These are phyloP conservation scores for Stenurella melanura DNA, from an alignment of 2,888 invertebrate genomes.

Conservation along the genomic window DNA sequence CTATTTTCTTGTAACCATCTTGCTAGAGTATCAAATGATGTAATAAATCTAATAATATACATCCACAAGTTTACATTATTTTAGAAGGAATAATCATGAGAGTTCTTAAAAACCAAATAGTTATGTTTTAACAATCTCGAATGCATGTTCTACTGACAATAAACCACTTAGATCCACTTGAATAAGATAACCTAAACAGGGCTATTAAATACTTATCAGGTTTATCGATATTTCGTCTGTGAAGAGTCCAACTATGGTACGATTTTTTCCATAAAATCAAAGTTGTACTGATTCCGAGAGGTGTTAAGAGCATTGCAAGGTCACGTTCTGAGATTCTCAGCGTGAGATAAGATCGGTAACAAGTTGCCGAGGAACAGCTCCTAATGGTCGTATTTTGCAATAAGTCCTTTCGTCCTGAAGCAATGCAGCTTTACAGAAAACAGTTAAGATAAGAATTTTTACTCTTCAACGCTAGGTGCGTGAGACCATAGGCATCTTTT, in stretches of 20 bases:
- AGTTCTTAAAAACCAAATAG: background rate
- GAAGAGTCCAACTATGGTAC: constrained; percentile 44
- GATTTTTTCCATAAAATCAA: constrained; percentile 54
- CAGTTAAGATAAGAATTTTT: constrained; percentile 67
- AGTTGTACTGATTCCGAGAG: constrained; percentile 63
- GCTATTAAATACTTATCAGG: constrained; percentile 31
- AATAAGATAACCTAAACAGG: constrained; percentile 37
- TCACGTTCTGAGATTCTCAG: constrained; percentile 71
- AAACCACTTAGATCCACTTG: background rate
- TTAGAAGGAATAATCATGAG: no score
- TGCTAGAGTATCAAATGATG: no score
- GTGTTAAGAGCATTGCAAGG: constrained; percentile 71
- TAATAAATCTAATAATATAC: no score
- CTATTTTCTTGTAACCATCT: no score
- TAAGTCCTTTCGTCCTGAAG: constrained; percentile 65
- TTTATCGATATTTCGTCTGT: constrained; percentile 44
- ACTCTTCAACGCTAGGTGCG: constrained; percentile 59
- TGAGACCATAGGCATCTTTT: constrained; percentile 61
- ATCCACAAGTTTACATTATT: no score
- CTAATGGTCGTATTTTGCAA: constrained; percentile 70
- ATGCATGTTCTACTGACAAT: background rate
- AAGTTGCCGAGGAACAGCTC: constrained; percentile 70
- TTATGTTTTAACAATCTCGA: background rate
- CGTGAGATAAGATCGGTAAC: constrained; percentile 71
- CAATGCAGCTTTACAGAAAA: constrained; percentile 66